Evolutionary conservation across 2,797 vertebrate species (phyloP), one percentile per base, ranked within the genome.

Genomic region (Sebastolobus alascanus): DNA sequence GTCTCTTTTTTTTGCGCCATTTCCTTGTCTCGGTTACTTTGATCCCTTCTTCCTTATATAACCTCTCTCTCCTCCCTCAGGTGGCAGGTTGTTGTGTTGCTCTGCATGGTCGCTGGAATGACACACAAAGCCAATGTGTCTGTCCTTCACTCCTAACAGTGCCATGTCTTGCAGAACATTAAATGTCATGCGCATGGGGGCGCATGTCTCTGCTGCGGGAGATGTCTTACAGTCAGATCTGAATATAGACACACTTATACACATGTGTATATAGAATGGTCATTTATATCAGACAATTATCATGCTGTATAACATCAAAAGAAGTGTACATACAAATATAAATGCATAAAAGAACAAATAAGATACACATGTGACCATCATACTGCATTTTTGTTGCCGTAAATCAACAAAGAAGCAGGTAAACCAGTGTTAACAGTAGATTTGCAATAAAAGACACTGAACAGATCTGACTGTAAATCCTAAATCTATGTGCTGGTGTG

Each of bases 61-160:
- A 16, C 70, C 18, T 83, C 54, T 52, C 43, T 67, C 60, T 77
- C 56, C 67, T 79, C 69, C 78, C 50, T 84, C 84, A 90, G 92
- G 88, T 84, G 87, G 81, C 88, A 89, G 86, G 77, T 79, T 84
- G 74, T 85, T 84, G 83, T 89, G 80, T 87, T 85, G 86, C 72
- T 86, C 84, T 94, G 94, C 95, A 95, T 95, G 95, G 90, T 93
- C 76, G 82, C 80, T 81, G 78, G 71, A 90, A 90, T 79, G 75
- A 68, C 88, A 88, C 85, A 89, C 90, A 68, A 72, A 37, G 58
- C 69, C 80, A 27, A 16, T 52, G 85, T 88, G 84, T 90, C 79
- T 91, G 69, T 88, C 69, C 46, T 60, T 82, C 60, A 72, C 69
- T 65, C 72, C 69, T 90, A 75, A 84, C 82, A 69, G 79, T 73